phyloP scores from a whole-genome alignment of 2,797 vertebrate genomes.

The Oryzias dopingdopingensis region DNA sequence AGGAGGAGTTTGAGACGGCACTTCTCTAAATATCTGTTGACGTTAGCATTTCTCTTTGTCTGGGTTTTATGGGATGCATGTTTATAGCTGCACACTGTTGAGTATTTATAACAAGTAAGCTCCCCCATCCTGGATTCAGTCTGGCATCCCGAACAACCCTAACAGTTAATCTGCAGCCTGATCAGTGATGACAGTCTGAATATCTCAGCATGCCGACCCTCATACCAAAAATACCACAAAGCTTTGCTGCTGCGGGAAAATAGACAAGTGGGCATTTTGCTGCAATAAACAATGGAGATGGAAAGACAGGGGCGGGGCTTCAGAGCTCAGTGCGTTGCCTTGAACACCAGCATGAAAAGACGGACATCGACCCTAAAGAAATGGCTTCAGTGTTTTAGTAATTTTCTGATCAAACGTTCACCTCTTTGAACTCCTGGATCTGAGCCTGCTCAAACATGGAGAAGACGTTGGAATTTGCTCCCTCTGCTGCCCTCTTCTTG shows the following conservation, averaged over 20 bases:
- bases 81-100: slow-evolving; percentile 29
- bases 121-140: slow-evolving; percentile 25
- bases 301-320: slow-evolving; percentile 18
- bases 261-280: slow-evolving; percentile 64
- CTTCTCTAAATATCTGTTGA: slow-evolving; percentile 1
- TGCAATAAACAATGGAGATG: slow-evolving; percentile 47
- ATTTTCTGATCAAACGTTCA: slow-evolving; percentile 48
- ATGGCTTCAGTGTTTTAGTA: no score
- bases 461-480: slow-evolving; percentile 97
- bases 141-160: slow-evolving; percentile 56
- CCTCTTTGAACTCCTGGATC: slow-evolving; percentile 99
- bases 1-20: not conserved
- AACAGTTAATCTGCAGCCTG: slow-evolving; percentile 61
- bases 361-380: no score
- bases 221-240: slow-evolving; percentile 62
- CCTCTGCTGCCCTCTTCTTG: slow-evolving; percentile 90
- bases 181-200: slow-evolving; percentile 69
- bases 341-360: not conserved
- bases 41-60: slow-evolving; percentile 1
- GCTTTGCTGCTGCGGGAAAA: slow-evolving; percentile 36
- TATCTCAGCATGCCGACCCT: slow-evolving; percentile 50
- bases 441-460: slow-evolving; percentile 98
- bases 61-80: slow-evolving; percentile 9
- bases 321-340: slow-evolving; percentile 5
- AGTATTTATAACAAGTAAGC: slow-evolving; percentile 59